These are phyloP conservation scores for Trilocha varians DNA, from an alignment of 2,888 invertebrate genomes.

Conservation along the genomic window DNA sequence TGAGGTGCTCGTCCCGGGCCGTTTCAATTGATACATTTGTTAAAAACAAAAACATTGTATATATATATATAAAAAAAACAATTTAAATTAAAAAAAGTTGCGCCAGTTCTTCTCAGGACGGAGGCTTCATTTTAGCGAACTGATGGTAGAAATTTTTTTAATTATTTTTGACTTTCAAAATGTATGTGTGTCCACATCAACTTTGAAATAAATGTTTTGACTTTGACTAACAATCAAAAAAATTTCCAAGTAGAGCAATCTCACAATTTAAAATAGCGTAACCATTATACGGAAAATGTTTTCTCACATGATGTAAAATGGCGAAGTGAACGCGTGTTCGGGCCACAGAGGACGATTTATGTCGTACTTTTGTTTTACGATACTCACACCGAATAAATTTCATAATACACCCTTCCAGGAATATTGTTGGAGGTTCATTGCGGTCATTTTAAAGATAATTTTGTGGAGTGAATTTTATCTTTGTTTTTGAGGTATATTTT, in stretches of 20 bases:
- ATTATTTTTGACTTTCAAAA: no score
- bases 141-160: no score
- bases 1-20: no score
- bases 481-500: no score
- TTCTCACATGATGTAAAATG: slow-evolving; percentile 68
- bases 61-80: not conserved
- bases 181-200: no score
- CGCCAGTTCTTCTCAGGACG: no score
- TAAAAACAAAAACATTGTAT: not conserved
- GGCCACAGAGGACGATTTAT: slow-evolving; percentile 52
- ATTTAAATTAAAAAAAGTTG: no score
- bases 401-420: slow-evolving; percentile 31
- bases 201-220: not conserved
- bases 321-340: slow-evolving; percentile 53
- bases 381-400: slow-evolving; percentile 47
- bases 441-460: slow-evolving; percentile 10
- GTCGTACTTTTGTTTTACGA: slow-evolving; percentile 66
- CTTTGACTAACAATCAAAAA: not conserved
- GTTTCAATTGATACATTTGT: no score
- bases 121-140: no score
- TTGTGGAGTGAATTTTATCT: no score
- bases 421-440: slow-evolving; percentile 28
- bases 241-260: slow-evolving; percentile 37
- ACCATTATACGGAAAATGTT: slow-evolving; percentile 49
- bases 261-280: slow-evolving; percentile 23